Conservation (phyloP, 2,888 invertebrate genomes). For the Rugalucina vietnamica region DNA sequence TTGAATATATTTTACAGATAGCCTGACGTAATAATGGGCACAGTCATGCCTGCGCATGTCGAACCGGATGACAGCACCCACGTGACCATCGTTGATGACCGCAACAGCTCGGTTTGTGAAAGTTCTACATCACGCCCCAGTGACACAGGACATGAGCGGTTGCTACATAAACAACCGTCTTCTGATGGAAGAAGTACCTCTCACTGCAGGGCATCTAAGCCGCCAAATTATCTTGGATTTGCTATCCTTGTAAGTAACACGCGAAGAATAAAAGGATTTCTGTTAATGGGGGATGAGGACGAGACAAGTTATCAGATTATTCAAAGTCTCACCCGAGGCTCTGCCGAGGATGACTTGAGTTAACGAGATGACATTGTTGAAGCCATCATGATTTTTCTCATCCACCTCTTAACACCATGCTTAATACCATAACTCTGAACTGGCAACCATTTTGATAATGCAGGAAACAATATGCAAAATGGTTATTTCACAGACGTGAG, state of each 20-base stretch:
- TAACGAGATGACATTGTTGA: background rate
- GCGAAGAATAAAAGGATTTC: background rate
- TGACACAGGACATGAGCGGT: slow-evolving; percentile 44
- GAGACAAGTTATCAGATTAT: background rate
- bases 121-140: slow-evolving; percentile 17
- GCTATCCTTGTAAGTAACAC: slow-evolving; percentile 45
- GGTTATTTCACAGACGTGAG: too few relatives aligned
- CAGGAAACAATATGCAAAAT: too few relatives aligned
- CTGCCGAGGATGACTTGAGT: background rate
- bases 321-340: background rate
- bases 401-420: background rate
- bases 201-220: slow-evolving; percentile 45
- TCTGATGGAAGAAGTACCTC: slow-evolving; percentile 35
- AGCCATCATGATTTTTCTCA: too few relatives aligned
- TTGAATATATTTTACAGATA: too few relatives aligned
- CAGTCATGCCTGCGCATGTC: background rate
- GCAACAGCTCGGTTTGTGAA: slow-evolving; percentile 34
- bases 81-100: slow-evolving; percentile 42
- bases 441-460: too few relatives aligned
- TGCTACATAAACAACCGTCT: slow-evolving; percentile 38
- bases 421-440: background rate
- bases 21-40: background rate
- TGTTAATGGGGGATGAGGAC: background rate
- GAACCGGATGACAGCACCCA: slow-evolving; percentile 12
- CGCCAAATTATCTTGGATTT: slow-evolving; percentile 47